These are phyloP conservation scores for Arnoldichthys spilopterus DNA, from an alignment of 2,797 vertebrate genomes.

Conservation along the genomic window DNA sequence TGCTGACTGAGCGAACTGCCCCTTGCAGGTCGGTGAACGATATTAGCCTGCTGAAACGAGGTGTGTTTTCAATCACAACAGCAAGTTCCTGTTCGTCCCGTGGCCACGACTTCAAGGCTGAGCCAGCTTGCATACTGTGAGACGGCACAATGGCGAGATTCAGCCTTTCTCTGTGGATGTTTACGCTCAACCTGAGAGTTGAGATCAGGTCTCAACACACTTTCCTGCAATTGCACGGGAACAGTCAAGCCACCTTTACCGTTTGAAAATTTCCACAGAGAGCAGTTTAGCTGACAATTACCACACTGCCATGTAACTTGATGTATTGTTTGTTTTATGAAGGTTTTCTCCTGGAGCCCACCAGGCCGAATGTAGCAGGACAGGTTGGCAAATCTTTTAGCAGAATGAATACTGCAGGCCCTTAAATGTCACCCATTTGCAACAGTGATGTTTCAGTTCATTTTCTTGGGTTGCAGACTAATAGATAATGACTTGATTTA, in stretches of 20 bases:
- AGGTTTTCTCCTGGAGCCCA: background rate
- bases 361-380: background rate
- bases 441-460: background rate
- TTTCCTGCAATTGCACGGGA: constrained; percentile 13
- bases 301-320: background rate
- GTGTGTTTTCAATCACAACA: constrained; percentile 54
- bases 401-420: background rate
- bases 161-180: constrained; percentile 43
- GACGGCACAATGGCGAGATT: constrained; percentile 53
- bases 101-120: constrained; percentile 5
- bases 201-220: constrained; percentile 41
- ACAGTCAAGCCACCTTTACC: background rate
- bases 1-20: constrained; percentile 20
- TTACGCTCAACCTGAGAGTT: constrained; percentile 45
- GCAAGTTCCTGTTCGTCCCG: constrained; percentile 35
- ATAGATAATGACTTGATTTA: background rate
- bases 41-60: constrained; percentile 35
- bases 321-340: constrained; percentile 5
- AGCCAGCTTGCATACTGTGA: constrained; percentile 29
- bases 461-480: background rate
- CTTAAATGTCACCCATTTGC: background rate
- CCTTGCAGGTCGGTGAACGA: constrained; percentile 26
- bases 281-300: background rate
- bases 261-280: constrained; percentile 6
- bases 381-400: background rate